These are phyloP conservation scores for Anomalospiza imberbis DNA, from an alignment of 2,797 vertebrate genomes.

Conservation along the genomic window DNA sequence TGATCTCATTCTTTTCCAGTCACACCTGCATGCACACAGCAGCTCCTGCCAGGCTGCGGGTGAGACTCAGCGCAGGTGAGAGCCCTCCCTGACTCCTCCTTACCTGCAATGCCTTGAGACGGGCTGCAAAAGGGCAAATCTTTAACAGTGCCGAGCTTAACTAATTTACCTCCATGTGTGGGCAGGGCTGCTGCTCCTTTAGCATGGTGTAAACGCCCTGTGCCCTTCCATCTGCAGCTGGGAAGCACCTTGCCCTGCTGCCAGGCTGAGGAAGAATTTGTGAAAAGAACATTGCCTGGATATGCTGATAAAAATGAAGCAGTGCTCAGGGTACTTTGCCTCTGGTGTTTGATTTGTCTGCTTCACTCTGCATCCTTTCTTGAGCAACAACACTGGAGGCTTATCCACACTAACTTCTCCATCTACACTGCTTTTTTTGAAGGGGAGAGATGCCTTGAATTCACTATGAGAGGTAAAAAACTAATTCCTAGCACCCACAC, in stretches of 20 bases:
- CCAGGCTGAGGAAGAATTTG: not conserved
- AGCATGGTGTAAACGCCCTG: not conserved
- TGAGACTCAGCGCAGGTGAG: not conserved
- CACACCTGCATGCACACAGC: accelerated
- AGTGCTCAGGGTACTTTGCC: not conserved
- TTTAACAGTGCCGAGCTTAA: not conserved
- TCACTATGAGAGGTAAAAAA: not conserved
- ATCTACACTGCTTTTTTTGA: not conserved
- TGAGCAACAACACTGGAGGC: not conserved
- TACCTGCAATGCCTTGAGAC: not conserved
- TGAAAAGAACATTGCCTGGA: not conserved
- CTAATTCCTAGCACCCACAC: not conserved
- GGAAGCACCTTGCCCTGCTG: not conserved
- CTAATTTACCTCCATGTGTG: not conserved
- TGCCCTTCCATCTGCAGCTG: not conserved
- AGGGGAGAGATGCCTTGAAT: not conserved
- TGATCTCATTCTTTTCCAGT: not conserved
- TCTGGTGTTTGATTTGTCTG: not conserved
- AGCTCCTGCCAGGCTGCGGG: not conserved
- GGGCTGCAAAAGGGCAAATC: not conserved
- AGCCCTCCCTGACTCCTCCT: not conserved
- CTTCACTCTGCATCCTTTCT: not conserved
- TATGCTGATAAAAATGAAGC: not conserved
- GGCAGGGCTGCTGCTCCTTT: not conserved
- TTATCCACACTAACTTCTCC: not conserved